phyloP scores from a whole-genome alignment of 2,797 vertebrate species.

The Crypturellus tataupa region DNA sequence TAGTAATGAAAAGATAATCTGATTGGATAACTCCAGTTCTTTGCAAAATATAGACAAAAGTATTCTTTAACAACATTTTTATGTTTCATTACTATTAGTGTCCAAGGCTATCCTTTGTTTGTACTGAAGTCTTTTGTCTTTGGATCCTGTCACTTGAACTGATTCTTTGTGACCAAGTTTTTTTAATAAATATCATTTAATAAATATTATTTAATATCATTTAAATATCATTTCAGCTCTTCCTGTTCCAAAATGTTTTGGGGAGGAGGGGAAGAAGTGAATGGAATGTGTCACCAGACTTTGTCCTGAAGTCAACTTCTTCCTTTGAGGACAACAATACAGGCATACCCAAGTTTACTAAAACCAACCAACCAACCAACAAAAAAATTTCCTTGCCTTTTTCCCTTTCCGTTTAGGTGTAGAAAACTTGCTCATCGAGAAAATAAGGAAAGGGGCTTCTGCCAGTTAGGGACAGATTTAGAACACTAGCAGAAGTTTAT shows the following conservation, averaged over 20 bases:
- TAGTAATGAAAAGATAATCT: not conserved
- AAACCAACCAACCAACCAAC: not conserved
- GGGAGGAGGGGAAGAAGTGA: not conserved
- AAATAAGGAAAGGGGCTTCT: constrained; percentile 30
- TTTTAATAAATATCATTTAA: not conserved
- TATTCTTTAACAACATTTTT: not conserved
- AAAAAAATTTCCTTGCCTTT: not conserved
- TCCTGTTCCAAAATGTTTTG: not conserved
- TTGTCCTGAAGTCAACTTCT: not conserved
- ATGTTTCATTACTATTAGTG: not conserved
- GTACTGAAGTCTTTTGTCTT: not conserved
- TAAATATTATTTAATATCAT: no score
- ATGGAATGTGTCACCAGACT: not conserved
- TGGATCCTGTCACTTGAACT: not conserved
- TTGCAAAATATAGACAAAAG: not conserved
- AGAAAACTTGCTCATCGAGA: not conserved
- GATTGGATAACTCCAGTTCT: not conserved
- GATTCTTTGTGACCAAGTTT: not conserved
- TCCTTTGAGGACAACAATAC: not conserved
- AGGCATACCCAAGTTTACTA: not conserved
- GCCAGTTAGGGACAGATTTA: constrained; percentile 22
- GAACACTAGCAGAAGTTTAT: constrained; percentile 23
- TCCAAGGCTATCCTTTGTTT: not conserved
- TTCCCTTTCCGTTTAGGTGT: not conserved
- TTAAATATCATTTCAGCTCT: not conserved